Evolutionary conservation across 2,888 invertebrate species (phyloP), one percentile per base, ranked within the genome.

Genomic region (Himalopsyche japonica): DNA sequence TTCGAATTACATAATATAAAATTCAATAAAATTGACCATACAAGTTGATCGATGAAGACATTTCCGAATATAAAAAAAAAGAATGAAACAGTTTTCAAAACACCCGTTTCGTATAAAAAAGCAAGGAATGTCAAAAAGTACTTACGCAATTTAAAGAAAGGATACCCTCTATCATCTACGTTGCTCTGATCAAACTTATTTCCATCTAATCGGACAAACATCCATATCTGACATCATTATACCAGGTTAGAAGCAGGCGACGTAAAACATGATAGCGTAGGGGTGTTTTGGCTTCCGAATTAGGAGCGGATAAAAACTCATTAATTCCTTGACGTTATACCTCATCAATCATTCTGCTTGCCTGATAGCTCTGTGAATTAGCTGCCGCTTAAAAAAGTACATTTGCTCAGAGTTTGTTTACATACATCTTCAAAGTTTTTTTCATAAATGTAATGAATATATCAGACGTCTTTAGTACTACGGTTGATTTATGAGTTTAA

Each of bases 281-380:
- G 82, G 82, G 37, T 76, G 76, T 48, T 76, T 82, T 47, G 82
- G 86, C 86, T 86, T 84, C 86, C 84, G 86, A 82, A 86, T 86
- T 84, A 85, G 83, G 37, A 81, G 57, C 85, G 84, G 76, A 86
- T 86, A 86, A 86, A 86, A 86, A 85, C 85, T 82, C 82, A 86
- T 83, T 85, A 86, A 86, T 83, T 85, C 85, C 83, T 15, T 76
- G 84, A 80, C 76, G 76, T 82, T 77, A 30, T 47, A 77, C 57
- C 82, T 81, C 85, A 85, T 85, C 85, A 85, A 85, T 85, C 85
- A 85, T 70, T 76, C 20, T 80, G 37, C 37, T 47, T 7, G 43
- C 48, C 79, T 47, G 48, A 77, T 77, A 77, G 18, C 37, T 77
- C 37, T 77, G 34, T 34, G 43, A 70, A 70, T 70, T 70, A 70